Evolutionary conservation across 2,888 invertebrate species (phyloP).

Genomic region (Agrochola macilenta): DNA sequence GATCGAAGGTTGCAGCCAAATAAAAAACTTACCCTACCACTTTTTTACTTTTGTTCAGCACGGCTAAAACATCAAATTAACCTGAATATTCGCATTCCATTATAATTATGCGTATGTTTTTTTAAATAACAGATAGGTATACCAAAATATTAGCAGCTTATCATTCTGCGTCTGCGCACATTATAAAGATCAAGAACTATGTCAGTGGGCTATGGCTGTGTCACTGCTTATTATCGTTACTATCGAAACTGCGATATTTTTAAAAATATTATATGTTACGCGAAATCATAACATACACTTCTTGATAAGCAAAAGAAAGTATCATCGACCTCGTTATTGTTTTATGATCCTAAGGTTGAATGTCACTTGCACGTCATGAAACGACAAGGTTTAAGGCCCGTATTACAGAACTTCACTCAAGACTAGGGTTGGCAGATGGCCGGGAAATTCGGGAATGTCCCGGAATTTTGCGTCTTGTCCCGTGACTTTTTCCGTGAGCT

Average conservation of each 20-base stretch:
- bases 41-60: constrained; percentile 10
- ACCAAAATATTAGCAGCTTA: constrained; percentile 34
- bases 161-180: constrained; percentile 41
- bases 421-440: too few species aligned
- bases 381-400: not conserved
- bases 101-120: constrained; percentile 44
- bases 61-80: constrained; percentile 1
- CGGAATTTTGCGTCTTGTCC: too few species aligned
- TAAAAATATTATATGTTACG: constrained; percentile 13
- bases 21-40: constrained; percentile 7
- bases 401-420: too few species aligned
- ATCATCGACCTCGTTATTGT: not conserved
- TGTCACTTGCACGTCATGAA: not conserved
- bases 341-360: not conserved
- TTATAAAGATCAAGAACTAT: constrained; percentile 50
- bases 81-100: constrained; percentile 33
- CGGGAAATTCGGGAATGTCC: too few species aligned
- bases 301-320: constrained; percentile 34
- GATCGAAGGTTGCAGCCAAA: not conserved
- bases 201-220: constrained; percentile 44
- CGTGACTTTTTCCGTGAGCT: too few species aligned
- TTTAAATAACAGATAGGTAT: not conserved
- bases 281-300: constrained; percentile 37
- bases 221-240: constrained; percentile 51
- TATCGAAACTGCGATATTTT: constrained; percentile 47